Evolutionary conservation across 2,113 vertebrate species (phyloP).

Genomic region (Ctenodactylus gundi): DNA sequence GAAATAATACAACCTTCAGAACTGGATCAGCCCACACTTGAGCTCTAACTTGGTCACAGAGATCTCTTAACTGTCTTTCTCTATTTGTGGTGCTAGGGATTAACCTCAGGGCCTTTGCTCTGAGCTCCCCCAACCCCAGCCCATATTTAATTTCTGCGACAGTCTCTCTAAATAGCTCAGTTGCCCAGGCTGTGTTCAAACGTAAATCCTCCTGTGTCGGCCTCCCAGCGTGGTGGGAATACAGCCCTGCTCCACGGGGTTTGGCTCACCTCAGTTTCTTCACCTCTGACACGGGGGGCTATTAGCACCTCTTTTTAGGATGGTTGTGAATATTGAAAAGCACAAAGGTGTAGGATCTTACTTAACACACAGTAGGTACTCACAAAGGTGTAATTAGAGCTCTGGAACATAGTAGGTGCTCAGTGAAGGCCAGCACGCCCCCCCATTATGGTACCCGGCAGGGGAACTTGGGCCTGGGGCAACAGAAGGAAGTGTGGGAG

Average conservation of each 20-base stretch:
- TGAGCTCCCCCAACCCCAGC: too few relatives aligned
- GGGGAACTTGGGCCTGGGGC: fast-evolving
- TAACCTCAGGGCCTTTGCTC: too few relatives aligned
- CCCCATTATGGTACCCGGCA: neutral
- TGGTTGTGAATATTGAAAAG: neutral
- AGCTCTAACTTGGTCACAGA: neutral
- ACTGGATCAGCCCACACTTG: neutral
- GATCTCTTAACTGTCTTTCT: too few relatives aligned
- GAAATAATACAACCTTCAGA: neutral
- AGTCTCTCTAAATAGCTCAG: too few relatives aligned
- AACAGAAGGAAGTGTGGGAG: neutral
- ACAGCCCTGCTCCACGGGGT: too few relatives aligned
- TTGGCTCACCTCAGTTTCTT: neutral
- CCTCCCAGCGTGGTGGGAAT: too few relatives aligned
- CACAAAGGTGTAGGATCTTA: neutral
- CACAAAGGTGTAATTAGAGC: too few relatives aligned
- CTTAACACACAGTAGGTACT: neutral
- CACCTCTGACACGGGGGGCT: neutral
- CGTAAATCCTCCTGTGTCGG: too few relatives aligned
- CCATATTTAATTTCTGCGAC: too few relatives aligned
- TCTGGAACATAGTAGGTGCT: constrained; percentile 9
- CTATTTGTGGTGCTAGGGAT: too few relatives aligned
- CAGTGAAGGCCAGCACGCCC: neutral
- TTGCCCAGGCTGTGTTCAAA: too few relatives aligned
- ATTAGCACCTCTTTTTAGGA: neutral